Evolutionary conservation across 2,797 vertebrate genomes (phyloP).

Genomic region (Enteromius treurensis): DNA sequence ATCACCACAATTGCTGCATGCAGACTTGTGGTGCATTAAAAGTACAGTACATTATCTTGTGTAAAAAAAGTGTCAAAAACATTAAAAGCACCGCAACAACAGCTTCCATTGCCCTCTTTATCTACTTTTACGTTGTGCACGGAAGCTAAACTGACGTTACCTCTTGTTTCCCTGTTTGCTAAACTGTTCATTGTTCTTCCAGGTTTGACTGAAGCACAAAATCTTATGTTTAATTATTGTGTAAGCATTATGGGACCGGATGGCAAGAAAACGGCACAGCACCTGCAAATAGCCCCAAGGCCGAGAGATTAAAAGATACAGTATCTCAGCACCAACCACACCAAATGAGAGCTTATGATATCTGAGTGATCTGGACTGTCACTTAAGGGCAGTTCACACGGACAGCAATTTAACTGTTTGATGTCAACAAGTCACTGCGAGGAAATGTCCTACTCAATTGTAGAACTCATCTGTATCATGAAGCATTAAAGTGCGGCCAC

Average conservation of each 20-base stretch:
- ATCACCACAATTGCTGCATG: background rate
- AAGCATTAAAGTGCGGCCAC: background rate
- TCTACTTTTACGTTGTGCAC: background rate
- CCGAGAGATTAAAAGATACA: conserved; percentile 40
- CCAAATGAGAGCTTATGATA: conserved; percentile 38
- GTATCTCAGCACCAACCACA: conserved; percentile 44
- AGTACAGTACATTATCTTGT: background rate
- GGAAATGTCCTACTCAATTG: background rate
- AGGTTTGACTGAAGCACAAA: background rate
- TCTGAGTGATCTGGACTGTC: conserved; percentile 17
- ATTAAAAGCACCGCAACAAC: background rate
- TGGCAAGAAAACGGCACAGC: conserved; percentile 13
- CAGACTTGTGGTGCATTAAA: background rate
- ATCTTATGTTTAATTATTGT: background rate
- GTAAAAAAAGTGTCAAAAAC: conserved; percentile 3
- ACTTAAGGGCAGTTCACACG: background rate
- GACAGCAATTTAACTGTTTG: background rate
- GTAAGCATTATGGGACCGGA: background rate
- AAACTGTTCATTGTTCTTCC: background rate
- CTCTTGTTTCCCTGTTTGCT: background rate
- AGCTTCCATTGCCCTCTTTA: background rate
- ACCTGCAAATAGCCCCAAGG: conserved; percentile 19
- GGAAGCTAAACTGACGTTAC: conserved; percentile 10
- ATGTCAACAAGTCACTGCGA: background rate
- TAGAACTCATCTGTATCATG: background rate